Evolutionary conservation across 2,888 invertebrate species (phyloP), one percentile per base, ranked within the genome.

Genomic region (Toxonevra muliebris): DNA sequence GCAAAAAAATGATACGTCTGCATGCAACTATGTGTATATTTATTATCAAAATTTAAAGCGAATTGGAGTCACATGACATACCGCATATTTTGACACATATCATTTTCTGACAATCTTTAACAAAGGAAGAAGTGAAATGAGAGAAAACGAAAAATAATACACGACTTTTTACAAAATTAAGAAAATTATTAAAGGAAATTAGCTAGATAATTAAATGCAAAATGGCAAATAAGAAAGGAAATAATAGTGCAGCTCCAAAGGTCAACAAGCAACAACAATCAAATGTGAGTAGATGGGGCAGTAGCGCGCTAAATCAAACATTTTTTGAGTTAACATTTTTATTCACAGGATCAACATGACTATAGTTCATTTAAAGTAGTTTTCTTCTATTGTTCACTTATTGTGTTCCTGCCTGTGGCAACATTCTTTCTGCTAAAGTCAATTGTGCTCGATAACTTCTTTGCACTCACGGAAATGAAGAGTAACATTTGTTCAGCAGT

Each of bases 401-500:
- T 94, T 76, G 90, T 94, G 70, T 87, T 91, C 61, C 88, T 93
- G 70, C 94, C 94, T 30, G 90, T 94, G 58, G 75, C 90, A 40
- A 89, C 92, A 19, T 94, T 94, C 82, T 94, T 94, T 79, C 77
- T 85, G 11, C 87, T 89, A 42, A 94, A 94, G 84, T 82, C 87
- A 59, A 84, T 91, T 66, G 76, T 94, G 67, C 91, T 93, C 80
- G 92, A 94, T 87, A 89, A 90, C 86, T 85, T 89, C 73, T 85
- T 89, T 55, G 79, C 82, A 42, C 76, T 89, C 71, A 86, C 87
- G 55, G 84, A 87, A 41, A 83, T 92, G 53, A 87, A 89, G 19
- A 91, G 92, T 76, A 94, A 92, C 83, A 92, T 94, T 43, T 93
- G 91, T 82, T 90, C 94, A 4, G 94, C 94, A 30, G 89, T 92